A percentile compares a stretch with the other conserved stretches of the same genome.
Evolutionary conservation across 2,797 vertebrate genomes (phyloP).

Genomic region (Tenualosa thibaudeaui): DNA sequence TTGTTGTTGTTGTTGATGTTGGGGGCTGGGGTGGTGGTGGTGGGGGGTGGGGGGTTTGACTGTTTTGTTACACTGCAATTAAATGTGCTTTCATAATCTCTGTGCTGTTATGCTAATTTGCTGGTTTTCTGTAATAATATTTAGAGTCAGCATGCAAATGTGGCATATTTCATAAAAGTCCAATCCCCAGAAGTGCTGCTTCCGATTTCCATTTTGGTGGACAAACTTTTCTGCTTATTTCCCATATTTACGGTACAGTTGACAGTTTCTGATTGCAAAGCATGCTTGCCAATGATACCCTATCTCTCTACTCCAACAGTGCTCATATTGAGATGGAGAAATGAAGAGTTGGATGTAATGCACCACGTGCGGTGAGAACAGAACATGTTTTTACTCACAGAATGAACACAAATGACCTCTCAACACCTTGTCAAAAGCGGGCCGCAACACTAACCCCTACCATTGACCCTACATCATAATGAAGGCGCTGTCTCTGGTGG

Average conservation of each 20-base stretch:
- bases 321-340: neutral
- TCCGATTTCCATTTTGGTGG: neutral
- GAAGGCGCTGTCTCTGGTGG: neutral
- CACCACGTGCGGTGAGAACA: neutral
- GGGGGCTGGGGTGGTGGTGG: neutral
- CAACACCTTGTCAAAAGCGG: neutral
- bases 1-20: too few species aligned
- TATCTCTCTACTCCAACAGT: neutral
- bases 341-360: neutral
- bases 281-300: neutral
- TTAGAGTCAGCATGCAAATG: slow-evolving; percentile 10
- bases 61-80: neutral
- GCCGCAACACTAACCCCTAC: neutral
- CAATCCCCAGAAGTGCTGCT: neutral
- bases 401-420: neutral
- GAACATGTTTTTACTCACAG: neutral
- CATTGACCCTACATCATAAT: neutral
- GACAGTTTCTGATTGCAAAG: slow-evolving; percentile 15
- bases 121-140: neutral
- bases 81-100: neutral
- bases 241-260: neutral
- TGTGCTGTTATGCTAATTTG: slow-evolving; percentile 3
- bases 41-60: neutral
- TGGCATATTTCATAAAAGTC: neutral
- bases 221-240: slow-evolving; percentile 24